These are phyloP conservation scores for Hemicrepidius hirtus DNA, from an alignment of 2,888 invertebrate species.

Conservation along the genomic window DNA sequence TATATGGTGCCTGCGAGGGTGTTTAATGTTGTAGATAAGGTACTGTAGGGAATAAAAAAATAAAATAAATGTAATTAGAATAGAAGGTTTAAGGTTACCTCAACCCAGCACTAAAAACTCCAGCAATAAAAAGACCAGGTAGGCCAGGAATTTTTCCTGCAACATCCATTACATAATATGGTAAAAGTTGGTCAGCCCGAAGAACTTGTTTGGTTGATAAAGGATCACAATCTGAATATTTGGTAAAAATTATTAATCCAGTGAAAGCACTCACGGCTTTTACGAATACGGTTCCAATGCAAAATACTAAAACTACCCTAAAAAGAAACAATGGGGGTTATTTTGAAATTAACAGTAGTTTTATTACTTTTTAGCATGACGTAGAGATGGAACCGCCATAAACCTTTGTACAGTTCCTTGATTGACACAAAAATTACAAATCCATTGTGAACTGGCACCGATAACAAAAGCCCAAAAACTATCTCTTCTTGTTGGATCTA, in stretches of 20 bases:
- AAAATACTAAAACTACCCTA: slow-evolving; percentile 44
- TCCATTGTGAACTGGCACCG: slow-evolving; percentile 76
- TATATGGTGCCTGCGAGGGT: slow-evolving; percentile 79
- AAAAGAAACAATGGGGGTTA: no score
- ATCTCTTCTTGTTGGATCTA: slow-evolving; percentile 76
- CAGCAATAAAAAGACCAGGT: slow-evolving; percentile 84
- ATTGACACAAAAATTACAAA: slow-evolving; percentile 75
- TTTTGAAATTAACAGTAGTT: no score
- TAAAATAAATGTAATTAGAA: not conserved
- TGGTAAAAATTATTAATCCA: slow-evolving; percentile 78
- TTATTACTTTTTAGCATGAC: slow-evolving; percentile 74
- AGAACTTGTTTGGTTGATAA: slow-evolving; percentile 75
- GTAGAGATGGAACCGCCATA: slow-evolving; percentile 76
- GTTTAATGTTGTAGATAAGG: slow-evolving; percentile 79
- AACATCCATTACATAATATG: slow-evolving; percentile 83
- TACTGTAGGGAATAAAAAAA: slow-evolving; percentile 72
- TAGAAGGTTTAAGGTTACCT: slow-evolving; percentile 68
- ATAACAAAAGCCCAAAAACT: slow-evolving; percentile 78
- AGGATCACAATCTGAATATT: slow-evolving; percentile 81
- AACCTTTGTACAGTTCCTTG: slow-evolving; percentile 78
- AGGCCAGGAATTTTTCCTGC: slow-evolving; percentile 81
- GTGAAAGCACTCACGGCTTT: slow-evolving; percentile 76
- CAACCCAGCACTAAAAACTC: slow-evolving; percentile 83
- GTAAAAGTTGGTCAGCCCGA: slow-evolving; percentile 77
- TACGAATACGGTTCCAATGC: slow-evolving; percentile 74